Base-by-base conservation (phyloP, 2,797 vertebrate species). In the Gallirallus australis region DNA sequence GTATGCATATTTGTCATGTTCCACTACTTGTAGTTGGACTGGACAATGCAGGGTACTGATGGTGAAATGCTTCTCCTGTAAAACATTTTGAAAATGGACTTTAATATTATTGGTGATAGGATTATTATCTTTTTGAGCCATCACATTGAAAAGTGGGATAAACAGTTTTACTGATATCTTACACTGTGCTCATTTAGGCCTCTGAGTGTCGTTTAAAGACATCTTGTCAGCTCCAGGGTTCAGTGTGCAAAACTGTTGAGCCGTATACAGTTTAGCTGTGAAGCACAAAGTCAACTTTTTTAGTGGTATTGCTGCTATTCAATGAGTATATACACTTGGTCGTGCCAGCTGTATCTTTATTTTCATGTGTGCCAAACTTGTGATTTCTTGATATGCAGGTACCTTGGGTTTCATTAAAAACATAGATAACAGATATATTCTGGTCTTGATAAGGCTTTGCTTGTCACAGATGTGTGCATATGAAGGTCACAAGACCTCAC, bases 251-350 rank as follows among this genome's bases (percentile, higher is more conserved):
- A 86, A 37, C 57, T 20, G 1, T 27, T 66, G 77, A 86, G 73
- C 81, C 0, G 0, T 66, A 17, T 11, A 1, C 19, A 19, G 52
- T 82, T 96, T 25, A 92, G 12, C 83, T 92, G 60, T 90, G 88
- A 96, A 95, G 90, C 90, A 92, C 90, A 81, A 95, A 93, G 70
- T 65, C 47, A 61, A 15, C 61, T 40, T 45, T 65, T 72, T 66
- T 24, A 57, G 54, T 91, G 52, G 5, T 79, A 52, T 70, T 1
- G 54, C 80, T 94, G 56, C 82, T 89, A 15, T 80, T 94, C 42
- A 25, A 0, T 57, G 70, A 89, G 28, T 85, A 42, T 56, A 15
- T 77, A 30, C 24, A 18, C 65, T 90, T 88, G 56, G 16, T 90
- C 66, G 66, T 94, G 37, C 45, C 82, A 84, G 33, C 42, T 68